Evolutionary conservation across 2,113 vertebrate species (phyloP).

Genomic region (Tragelaphus strepsiceros): DNA sequence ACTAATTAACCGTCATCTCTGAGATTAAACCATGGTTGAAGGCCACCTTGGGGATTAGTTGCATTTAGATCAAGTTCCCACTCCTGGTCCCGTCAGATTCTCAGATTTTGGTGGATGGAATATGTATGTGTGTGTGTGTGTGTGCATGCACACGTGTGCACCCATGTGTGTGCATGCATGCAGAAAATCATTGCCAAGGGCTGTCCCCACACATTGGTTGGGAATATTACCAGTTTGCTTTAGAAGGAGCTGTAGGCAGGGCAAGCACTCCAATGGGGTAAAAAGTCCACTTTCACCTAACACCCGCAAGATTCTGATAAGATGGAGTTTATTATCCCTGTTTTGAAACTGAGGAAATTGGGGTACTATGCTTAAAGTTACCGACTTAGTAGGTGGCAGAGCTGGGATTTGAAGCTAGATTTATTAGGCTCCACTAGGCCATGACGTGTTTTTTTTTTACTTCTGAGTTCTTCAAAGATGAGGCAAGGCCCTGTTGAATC

Average conservation of each 20-base stretch:
- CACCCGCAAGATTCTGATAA: neutral
- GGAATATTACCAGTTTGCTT: neutral
- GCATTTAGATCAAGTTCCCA: neutral
- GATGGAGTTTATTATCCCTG: neutral
- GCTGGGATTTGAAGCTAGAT: constrained; percentile 8
- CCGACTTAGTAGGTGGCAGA: neutral
- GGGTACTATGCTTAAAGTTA: constrained; percentile 8
- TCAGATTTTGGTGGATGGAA: neutral
- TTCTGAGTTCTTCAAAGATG: neutral
- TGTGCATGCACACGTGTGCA: fast-evolving
- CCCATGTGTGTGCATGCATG: fast-evolving
- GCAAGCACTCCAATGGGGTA: fast-evolving
- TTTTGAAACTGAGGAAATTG: constrained; percentile 27
- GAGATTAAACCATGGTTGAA: neutral
- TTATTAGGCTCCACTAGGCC: neutral
- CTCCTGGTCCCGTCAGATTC: neutral
- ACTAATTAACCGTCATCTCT: neutral
- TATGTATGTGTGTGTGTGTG: neutral
- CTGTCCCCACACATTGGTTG: neutral
- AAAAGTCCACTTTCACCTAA: neutral
- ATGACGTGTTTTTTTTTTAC: neutral
- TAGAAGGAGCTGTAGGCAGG: neutral
- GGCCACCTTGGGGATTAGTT: neutral
- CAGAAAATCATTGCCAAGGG: neutral
- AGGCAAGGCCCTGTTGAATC: neutral